phyloP scores from a whole-genome alignment of 2,888 invertebrate genomes.

The Pasiphila rectangulata region DNA sequence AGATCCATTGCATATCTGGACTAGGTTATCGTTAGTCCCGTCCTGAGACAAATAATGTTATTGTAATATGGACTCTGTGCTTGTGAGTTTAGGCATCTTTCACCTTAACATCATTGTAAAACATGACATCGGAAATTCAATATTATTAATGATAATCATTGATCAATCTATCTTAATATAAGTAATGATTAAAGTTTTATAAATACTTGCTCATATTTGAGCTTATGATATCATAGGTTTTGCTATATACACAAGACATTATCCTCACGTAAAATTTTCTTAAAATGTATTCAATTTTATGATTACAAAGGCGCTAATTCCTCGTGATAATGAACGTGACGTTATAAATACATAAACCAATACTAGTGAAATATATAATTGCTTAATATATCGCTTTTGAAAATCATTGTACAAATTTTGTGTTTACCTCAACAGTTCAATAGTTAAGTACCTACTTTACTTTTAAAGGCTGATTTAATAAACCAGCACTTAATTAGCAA shows the following conservation, averaged over 20 bases:
- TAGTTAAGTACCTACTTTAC: no score
- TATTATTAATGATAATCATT: neutral
- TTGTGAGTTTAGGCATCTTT: constrained; percentile 5
- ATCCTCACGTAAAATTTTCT: constrained; percentile 2
- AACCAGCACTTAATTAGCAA: no score
- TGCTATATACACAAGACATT: constrained; percentile 28
- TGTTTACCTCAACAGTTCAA: constrained; percentile 48
- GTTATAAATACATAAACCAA: neutral
- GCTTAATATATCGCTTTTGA: no score
- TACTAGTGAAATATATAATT: neutral
- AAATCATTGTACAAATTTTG: constrained; percentile 56
- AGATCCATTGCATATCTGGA: constrained; percentile 46
- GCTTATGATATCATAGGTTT: constrained; percentile 30
- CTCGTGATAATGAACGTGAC: no score
- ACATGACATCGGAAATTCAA: constrained; percentile 5
- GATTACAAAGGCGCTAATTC: neutral
- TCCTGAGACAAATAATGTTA: constrained; percentile 55
- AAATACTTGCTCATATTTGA: constrained; percentile 32
- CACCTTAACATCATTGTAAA: neutral
- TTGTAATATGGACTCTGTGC: constrained; percentile 9
- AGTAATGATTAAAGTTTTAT: constrained; percentile 8
- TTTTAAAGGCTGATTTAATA: no score
- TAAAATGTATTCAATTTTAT: neutral
- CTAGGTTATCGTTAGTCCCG: constrained; percentile 53
- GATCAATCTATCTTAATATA: constrained; percentile 7